Base-by-base conservation (phyloP, 2,888 invertebrate species). In the Cosmorhoe ocellata region DNA sequence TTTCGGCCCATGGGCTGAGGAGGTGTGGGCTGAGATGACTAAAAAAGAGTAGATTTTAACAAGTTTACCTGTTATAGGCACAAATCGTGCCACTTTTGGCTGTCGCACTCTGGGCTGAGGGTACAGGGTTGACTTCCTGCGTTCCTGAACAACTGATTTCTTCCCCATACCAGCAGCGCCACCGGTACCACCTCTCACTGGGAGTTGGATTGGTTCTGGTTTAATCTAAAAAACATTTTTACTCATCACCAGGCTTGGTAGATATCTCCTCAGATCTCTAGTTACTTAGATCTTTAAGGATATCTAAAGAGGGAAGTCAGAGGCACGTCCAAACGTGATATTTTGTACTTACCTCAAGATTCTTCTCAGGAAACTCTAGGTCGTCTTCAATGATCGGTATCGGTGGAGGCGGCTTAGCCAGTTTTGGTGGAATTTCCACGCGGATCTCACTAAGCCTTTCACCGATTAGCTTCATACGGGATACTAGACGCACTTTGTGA, bases 311-410 rank as follows among this genome's bases (percentile, higher is more conserved):
- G n/a, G n/a, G n/a, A n/a, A n/a, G n/a, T n/a, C n/a, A n/a, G n/a
- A n/a, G n/a, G n/a, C n/a, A n/a, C n/a, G n/a, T n/a, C n/a, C n/a
- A n/a, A n/a, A n/a, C n/a, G n/a, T n/a, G n/a, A n/a, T 24, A 4
- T 7, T 24, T n/a, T n/a, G n/a, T 6, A 24, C 57, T 56, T 62
- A 92, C 92, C 79, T 92, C 82, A 14, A 93, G 74, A 63, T 92
- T 80, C 45, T 77, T 89, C 61, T 94, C 94, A 0, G 92, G 92
- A 63, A 91, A 92, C 66, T 93, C 93, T 1, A 91, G 61, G 1
- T 91, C 81, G 0, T 85, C 71, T 55, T 91, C 90, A 18, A 93
- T 83, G 1, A 69, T 62, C 0, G 92, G 92, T 26, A 91, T 59
- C 0, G 69, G 47, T 0, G 92, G 92, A 0, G 90, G 81, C 1